Base-by-base conservation (phyloP, 2,113 vertebrate genomes). In the Alaudala cheleensis region DNA sequence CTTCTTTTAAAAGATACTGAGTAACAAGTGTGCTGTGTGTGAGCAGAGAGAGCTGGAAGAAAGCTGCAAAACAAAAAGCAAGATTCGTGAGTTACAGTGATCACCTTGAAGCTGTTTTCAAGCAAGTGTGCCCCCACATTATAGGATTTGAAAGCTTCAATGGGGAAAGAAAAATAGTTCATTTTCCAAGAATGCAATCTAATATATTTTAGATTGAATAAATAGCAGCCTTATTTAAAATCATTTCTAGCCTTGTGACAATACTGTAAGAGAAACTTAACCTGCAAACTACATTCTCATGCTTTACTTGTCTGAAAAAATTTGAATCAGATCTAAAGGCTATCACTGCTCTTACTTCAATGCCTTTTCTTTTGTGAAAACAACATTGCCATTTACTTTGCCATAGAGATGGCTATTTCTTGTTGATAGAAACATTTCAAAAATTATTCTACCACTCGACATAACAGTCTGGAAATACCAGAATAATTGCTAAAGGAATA, bases 1-100 rank as follows among this genome's bases (percentile, higher is more conserved):
- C 33, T 87, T 70, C 25, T 93, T 96, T 97, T 96, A 96, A 96
- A 97, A 96, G 93, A 94, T 87, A 96, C 34, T 84, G n/a, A 26
- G 39, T 78, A 83, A 97, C 77, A 96, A 83, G 70, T 1, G 2
- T n/a, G 29, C 20, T 61, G 3, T 44, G 23, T n/a, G 10, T 42
- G 51, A 82, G 34, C 5, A 61, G 15, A 26, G 40, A 50, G 21
- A 62, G 8, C 10, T 40, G 31, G 12, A 83, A 3, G 8, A 83
- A 83, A 84, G 31, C 42, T 78, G 70, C 70, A 93, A 95, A 97
- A 91, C 60, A 71, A 97, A 96, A 96, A 76, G 53, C 67, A 95
- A 70, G n/a, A n/a, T 37, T 69, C 93, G 33, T 15, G 89, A 96
- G 74, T 93, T 91, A 96, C 74, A 88, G 61, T 86, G 78, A 97